Evolutionary conservation across 2,888 invertebrate genomes (phyloP).

Genomic region (Drosophila mulleri): DNA sequence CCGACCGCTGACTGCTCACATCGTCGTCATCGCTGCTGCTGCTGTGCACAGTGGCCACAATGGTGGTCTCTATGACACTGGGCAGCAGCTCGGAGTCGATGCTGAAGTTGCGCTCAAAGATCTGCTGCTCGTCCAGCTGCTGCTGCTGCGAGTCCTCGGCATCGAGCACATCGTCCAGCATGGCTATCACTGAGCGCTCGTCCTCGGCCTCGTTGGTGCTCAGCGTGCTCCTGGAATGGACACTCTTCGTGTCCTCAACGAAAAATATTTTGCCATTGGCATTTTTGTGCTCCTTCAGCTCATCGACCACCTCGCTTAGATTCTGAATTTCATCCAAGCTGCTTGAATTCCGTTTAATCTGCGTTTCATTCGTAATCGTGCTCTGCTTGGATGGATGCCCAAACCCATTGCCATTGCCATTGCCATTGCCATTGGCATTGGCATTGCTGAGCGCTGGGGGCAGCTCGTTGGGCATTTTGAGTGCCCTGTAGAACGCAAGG

Average conservation of each 20-base stretch:
- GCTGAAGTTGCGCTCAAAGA: constrained; percentile 66
- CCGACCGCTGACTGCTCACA: constrained; percentile 29
- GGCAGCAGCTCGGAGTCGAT: constrained; percentile 82
- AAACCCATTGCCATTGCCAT: no score
- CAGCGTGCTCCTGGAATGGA: constrained; percentile 42
- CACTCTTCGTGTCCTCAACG: constrained; percentile 74
- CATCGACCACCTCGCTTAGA: constrained; percentile 75
- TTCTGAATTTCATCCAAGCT: constrained; percentile 81
- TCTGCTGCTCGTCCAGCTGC: constrained; percentile 49
- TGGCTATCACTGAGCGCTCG: constrained; percentile 81
- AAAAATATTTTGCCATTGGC: constrained; percentile 82
- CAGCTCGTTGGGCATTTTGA: constrained; percentile 34
- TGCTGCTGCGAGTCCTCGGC: constrained; percentile 69
- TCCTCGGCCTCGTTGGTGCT: constrained; percentile 63
- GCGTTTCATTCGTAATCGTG: constrained; percentile 45
- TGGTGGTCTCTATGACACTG: constrained; percentile 80
- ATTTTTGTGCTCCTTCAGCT: constrained; percentile 77
- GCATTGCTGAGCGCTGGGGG: not conserved
- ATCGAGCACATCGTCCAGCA: constrained; percentile 83
- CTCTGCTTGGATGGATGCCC: constrained; percentile 43
- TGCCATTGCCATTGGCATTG: constrained; percentile 13
- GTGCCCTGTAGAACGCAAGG: constrained; percentile 59
- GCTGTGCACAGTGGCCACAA: constrained; percentile 82
- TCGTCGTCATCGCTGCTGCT: constrained; percentile 73
- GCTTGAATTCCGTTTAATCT: constrained; percentile 53